Evolutionary conservation across 2,797 vertebrate genomes (phyloP).

Genomic region (Nyctibius grandis): DNA sequence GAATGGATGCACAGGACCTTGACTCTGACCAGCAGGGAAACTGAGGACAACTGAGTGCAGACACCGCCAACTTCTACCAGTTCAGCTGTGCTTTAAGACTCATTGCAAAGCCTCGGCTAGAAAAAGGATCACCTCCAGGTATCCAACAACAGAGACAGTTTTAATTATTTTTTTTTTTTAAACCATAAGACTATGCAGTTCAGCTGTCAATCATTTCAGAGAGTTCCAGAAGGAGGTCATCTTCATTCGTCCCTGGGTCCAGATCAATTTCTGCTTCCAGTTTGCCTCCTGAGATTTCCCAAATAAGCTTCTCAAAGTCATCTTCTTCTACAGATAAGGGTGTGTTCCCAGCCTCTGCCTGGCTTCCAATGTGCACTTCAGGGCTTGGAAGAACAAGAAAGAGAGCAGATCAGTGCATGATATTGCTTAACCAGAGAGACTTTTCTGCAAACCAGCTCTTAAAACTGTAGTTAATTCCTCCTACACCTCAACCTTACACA

Average conservation of each 20-base stretch:
- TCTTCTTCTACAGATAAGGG: constrained; percentile 80
- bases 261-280: constrained; percentile 86
- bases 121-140: constrained; percentile 24
- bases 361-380: constrained; percentile 33
- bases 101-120: constrained; percentile 50
- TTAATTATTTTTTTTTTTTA: not conserved
- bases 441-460: not conserved
- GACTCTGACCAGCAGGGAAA: constrained; percentile 60
- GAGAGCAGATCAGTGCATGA: not conserved
- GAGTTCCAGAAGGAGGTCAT: constrained; percentile 84
- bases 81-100: constrained; percentile 65
- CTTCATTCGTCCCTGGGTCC: constrained; percentile 87
- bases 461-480: not conserved
- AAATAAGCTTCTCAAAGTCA: constrained; percentile 92
- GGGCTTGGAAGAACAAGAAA: constrained; percentile 29
- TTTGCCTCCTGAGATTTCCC: constrained; percentile 90
- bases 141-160: constrained; percentile 36
- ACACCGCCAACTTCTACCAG: not conserved
- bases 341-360: constrained; percentile 38
- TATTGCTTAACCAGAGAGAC: not conserved
- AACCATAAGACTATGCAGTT: constrained; percentile 1
- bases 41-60: constrained; percentile 38
- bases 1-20: not conserved
- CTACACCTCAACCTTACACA: accelerated
- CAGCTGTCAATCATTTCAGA: constrained; percentile 86